Base-by-base conservation (phyloP, 2,797 vertebrate species). In the Pseudomugil tenellus region DNA sequence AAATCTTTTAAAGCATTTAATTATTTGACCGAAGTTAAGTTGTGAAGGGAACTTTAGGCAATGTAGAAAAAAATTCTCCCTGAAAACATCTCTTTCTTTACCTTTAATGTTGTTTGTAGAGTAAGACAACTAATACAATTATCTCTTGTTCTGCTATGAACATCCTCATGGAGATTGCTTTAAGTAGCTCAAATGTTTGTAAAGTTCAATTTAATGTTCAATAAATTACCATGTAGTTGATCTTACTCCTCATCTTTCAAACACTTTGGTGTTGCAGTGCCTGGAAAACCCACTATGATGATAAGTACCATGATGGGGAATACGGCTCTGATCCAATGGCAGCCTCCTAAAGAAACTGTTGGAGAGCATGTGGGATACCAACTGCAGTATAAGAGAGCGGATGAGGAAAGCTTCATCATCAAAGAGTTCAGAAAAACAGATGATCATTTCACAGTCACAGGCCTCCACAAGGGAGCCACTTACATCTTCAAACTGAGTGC, bases 241-340 rank as follows among this genome's bases (percentile, higher is more conserved):
- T 43, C 17, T 43, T 43, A 43, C 17, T 7, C 2, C 41, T 43
- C 41, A n/a, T n/a, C n/a, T 7, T 43, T n/a, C 41, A 7, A 43
- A 43, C 17, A n/a, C 41, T 59, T 0, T 3, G 61, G 4, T 67
- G 5, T 67, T 56, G 4, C 68, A 99, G 98, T 99, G 73, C 97
- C 97, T 52, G 96, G 96, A 62, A 97, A 94, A 79, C 97, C 98
- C 83, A 96, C 95, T 62, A 97, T 99, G 97, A 96, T 97, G 95
- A 97, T 99, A 89, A 98, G 96, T 90, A 95, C 96, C 77, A 98
- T 97, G 16, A 95, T 95, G 51, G 96, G 96, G 80, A 98, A 97
- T 90, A 99, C 97, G 0, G 98, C 98, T 2, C 93, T 99, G 66
- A 96, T 99, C 87, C 97, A 99, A 91, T 99, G 97, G 97, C 96